Conservation (phyloP, 2,113 vertebrate species). For the Rhodinocichla rosea region DNA sequence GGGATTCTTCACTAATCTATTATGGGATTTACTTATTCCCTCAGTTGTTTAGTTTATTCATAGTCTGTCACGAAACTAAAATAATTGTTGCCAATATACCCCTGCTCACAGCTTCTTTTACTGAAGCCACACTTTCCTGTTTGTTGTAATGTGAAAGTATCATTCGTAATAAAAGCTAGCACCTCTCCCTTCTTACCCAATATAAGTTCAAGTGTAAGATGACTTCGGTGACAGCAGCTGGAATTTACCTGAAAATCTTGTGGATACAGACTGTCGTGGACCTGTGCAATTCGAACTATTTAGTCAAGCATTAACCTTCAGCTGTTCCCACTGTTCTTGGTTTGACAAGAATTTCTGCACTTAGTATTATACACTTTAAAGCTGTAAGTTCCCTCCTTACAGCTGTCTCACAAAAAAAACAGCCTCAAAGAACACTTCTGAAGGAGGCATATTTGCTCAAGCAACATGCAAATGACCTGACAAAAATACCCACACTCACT, state of each 20-base stretch:
- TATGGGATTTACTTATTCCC: background rate
- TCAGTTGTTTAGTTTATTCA: background rate
- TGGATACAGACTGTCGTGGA: rapidly evolving
- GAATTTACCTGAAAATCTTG: background rate
- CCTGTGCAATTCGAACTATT: background rate
- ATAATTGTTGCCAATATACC: background rate
- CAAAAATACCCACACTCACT: background rate
- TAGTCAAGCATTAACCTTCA: background rate
- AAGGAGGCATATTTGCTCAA: background rate
- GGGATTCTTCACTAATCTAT: too few relatives aligned
- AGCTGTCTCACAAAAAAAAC: rapidly evolving
- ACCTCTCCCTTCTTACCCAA: background rate
- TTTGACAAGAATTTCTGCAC: background rate
- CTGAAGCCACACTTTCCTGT: background rate
- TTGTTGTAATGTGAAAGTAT: background rate
- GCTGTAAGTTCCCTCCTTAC: background rate
- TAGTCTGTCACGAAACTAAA: background rate
- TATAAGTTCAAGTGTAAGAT: background rate
- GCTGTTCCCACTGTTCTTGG: background rate
- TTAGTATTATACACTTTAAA: background rate
- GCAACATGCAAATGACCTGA: background rate
- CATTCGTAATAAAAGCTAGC: background rate
- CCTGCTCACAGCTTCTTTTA: background rate
- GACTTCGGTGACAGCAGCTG: background rate
- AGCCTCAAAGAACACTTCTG: background rate